These are phyloP conservation scores for Pseudocheirus occidentalis DNA, from an alignment of 2,797 vertebrate species.

Conservation along the genomic window DNA sequence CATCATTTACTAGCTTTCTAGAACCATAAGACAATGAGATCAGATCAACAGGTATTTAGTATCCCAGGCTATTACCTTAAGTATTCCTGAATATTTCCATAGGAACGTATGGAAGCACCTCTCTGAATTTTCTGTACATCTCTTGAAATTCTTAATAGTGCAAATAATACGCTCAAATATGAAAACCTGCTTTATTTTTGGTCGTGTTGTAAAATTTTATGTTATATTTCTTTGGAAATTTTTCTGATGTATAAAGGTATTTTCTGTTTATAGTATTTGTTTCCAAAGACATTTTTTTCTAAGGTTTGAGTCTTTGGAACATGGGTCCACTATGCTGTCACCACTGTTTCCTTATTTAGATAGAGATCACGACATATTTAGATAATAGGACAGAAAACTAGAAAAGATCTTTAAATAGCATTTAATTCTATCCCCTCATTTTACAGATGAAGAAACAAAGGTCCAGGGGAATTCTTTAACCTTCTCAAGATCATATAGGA, in stretches of 20 bases:
- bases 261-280: background rate
- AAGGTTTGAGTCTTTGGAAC: conserved; percentile 25
- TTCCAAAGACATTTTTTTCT: background rate
- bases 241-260: background rate
- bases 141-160: background rate
- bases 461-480: background rate
- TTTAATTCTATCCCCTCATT: background rate
- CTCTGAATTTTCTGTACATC: background rate
- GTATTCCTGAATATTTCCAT: background rate
- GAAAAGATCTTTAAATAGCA: background rate
- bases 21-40: background rate
- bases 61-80: background rate
- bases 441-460: background rate
- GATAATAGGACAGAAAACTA: background rate
- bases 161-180: background rate
- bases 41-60: background rate
- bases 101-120: background rate
- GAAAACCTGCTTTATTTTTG: background rate
- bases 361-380: background rate
- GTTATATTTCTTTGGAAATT: background rate
- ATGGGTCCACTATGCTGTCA: background rate
- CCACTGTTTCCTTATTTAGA: background rate
- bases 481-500: background rate
- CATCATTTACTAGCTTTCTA: background rate
- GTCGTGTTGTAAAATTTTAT: background rate